Evolutionary conservation across 2,888 invertebrate genomes (phyloP).

Genomic region (Hypercompe scribonia): DNA sequence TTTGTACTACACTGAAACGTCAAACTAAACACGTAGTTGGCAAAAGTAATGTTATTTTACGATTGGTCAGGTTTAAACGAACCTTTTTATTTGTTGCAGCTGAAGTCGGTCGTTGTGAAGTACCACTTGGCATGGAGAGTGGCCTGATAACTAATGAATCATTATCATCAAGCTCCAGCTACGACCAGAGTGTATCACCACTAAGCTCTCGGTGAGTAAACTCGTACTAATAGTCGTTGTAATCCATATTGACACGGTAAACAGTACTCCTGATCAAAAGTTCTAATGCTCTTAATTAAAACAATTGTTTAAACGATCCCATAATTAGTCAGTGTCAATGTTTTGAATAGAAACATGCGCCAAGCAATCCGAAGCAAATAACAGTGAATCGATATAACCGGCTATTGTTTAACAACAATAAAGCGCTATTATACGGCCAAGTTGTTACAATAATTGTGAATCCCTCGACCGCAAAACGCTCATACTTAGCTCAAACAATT

Average conservation of each 20-base stretch:
- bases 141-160: conserved; percentile 94
- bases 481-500: conserved; percentile 82
- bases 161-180: conserved; percentile 94
- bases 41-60: conserved; percentile 6
- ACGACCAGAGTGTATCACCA: conserved; percentile 94
- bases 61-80: neutral
- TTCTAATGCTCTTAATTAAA: conserved; percentile 5
- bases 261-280: neutral
- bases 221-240: neutral
- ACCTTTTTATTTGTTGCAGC: conserved; percentile 62
- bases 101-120: conserved; percentile 89
- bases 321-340: conserved; percentile 18
- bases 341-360: conserved; percentile 30
- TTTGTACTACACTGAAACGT: conserved; percentile 8
- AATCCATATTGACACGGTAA: neutral
- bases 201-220: conserved; percentile 92
- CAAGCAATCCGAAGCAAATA: conserved; percentile 59
- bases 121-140: conserved; percentile 95
- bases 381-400: conserved; percentile 58
- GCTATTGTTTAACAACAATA: conserved; percentile 73
- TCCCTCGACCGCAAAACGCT: conserved; percentile 74
- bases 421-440: conserved; percentile 72
- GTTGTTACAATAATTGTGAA: conserved; percentile 80
- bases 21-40: conserved; percentile 5
- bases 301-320: conserved; percentile 7